These are phyloP conservation scores for Coecobrya sp. DNA, from an alignment of 2,888 invertebrate species.

Conservation along the genomic window DNA sequence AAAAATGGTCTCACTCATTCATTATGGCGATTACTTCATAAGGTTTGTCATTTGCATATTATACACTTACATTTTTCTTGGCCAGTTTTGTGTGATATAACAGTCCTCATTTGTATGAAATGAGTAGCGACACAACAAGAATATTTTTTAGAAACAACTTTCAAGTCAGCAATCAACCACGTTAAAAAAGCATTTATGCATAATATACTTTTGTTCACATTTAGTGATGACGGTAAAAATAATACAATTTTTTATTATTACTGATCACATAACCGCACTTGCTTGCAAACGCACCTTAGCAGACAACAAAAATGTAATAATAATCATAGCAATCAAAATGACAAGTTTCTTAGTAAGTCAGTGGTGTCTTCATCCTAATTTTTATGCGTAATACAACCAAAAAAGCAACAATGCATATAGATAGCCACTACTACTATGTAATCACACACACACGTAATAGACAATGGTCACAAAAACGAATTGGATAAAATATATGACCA, in stretches of 20 bases:
- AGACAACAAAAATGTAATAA: not conserved
- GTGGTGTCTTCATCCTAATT: conserved; percentile 25
- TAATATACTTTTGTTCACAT: not conserved
- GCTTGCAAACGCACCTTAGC: not conserved
- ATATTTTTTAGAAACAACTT: conserved; percentile 61
- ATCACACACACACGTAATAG: conserved; percentile 36
- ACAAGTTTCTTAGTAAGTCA: conserved; percentile 55
- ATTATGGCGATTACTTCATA: not conserved
- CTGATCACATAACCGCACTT: not conserved
- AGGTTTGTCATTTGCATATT: conserved; percentile 12
- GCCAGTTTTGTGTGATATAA: not conserved
- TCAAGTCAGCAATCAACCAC: conserved; percentile 11
- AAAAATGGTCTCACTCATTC: too few relatives aligned
- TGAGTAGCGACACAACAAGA: conserved; percentile 28
- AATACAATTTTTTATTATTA: conserved; percentile 18
- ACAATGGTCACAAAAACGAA: not conserved
- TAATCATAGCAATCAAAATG: conserved; percentile 37
- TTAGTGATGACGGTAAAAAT: conserved; percentile 32
- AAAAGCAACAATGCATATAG: not conserved
- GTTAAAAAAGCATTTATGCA: not conserved
- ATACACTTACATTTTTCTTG: not conserved
- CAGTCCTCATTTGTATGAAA: not conserved
- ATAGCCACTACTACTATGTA: conserved; percentile 36
- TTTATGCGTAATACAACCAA: not conserved
- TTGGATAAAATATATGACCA: not conserved